Evolutionary conservation across 1,140 invertebrate species (phyloP), one percentile per base, ranked within the genome.

Genomic region (Kradibia gibbosae): DNA sequence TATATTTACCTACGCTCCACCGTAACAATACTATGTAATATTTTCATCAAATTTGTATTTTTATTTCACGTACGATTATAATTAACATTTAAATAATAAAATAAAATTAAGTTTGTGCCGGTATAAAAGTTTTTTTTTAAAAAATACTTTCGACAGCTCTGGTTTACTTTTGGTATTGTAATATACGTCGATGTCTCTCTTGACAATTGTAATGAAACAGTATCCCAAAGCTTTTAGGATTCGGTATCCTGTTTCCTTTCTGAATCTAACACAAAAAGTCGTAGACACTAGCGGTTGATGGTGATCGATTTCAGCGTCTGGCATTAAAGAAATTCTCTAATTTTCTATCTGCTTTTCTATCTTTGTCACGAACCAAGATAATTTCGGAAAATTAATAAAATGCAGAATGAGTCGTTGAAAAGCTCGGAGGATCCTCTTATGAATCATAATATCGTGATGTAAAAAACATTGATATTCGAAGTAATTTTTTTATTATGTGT

Each of bases 201-300:
- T 34, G 3, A 0, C 60, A 78, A 28, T n/a, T 36, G 55, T 48
- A 67, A 48, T 10, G 57, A 28, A 78, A 78, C 42, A 65, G 75
- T 45, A 78, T 78, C 60, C 45, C 3, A 34, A 70, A 42, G 65
- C 77, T 78, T 78, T 78, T 71, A 78, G 77, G 50, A 71, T 71
- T 71, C 31, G 48, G 53, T 80, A 73, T 80, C 78, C 31, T 39
- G n/a, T 80, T 80, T 53, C 78, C 15, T 57, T 34, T n/a, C 17
- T 34, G 39, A n/a, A 78, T 36, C 17, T 53, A 10, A 13, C 25
- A 20, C 45, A 13, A 42, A 28, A 25, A 76, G 34, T 34, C 11
- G 20, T 36, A 36, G 72, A 55, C 17, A 20, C 17, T 1, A 11
- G 28, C 28, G 42, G 25, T 13, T 39, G 53, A 67, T 67, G 39